Evolutionary conservation across 2,113 vertebrate species (phyloP).

Genomic region (Odobenus rosmarus): DNA sequence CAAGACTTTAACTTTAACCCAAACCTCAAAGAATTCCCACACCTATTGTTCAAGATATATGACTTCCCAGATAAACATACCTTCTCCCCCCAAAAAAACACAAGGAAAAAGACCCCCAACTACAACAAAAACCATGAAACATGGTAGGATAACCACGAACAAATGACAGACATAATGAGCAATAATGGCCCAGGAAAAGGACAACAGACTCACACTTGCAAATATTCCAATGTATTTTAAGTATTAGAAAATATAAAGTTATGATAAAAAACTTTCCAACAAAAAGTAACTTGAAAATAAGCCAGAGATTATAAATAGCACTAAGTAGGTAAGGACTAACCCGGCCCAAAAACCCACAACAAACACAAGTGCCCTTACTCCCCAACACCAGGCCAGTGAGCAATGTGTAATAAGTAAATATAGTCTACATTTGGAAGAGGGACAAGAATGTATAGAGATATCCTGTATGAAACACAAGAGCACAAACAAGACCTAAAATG

Average conservation of each 20-base stretch:
- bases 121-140: neutral
- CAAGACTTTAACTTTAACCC: slow-evolving; percentile 5
- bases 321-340: neutral
- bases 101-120: neutral
- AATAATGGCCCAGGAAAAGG: neutral
- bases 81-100: neutral
- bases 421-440: neutral
- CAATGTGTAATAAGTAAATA: neutral
- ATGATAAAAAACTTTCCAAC: neutral
- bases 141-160: neutral
- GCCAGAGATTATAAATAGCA: slow-evolving; percentile 2
- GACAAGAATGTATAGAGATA: neutral
- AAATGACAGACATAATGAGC: neutral
- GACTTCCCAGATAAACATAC: neutral
- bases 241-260: slow-evolving; percentile 6
- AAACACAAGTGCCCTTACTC: neutral
- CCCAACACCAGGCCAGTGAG: neutral
- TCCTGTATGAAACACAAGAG: neutral
- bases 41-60: neutral
- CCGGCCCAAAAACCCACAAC: neutral
- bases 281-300: slow-evolving; percentile 27
- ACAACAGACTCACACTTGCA: neutral
- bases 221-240: neutral
- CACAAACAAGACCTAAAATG: neutral
- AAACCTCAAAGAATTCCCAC: neutral